Base-by-base conservation (phyloP, 2,113 vertebrate species). In the Pardalotus punctatus region DNA sequence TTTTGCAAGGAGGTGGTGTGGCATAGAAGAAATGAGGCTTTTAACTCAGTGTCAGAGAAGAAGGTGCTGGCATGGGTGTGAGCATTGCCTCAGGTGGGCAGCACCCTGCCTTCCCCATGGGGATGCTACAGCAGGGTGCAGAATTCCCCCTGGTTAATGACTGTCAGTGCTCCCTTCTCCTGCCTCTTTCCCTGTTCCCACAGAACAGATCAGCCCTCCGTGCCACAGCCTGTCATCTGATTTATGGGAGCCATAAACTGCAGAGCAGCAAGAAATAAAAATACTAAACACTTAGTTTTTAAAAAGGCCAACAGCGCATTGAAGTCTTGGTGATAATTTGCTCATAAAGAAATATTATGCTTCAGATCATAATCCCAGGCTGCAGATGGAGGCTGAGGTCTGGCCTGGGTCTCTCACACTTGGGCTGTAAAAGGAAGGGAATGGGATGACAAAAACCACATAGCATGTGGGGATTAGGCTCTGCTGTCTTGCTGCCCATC, bases 301-400 rank as follows among this genome's bases (percentile, higher is more conserved):
- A 91, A 74, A 96, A 95, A 96, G 91, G 88, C 86, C 83, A 91
- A 53, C 29, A 86, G 91, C 4, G 1, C 91, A 93, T 91, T 94
- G 95, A 93, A 92, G 86, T 94, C 91, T 81, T 2, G 3, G 95
- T 60, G 88, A 92, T 95, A 96, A 96, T 94, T 95, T 95, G 83
- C 93, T 95, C 83, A 88, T 95, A 95, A 97, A 95, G 89, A 95
- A 97, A 95, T 92, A 87, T 83, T 92, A 93, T 66, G 80, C 80
- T 92, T 92, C 83, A 84, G 62, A 96, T 94, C 83, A 92, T 62
- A 91, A 91, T 93, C 77, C 45, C 6, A 10, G 67, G 60, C 80
- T 94, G 86, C 72, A 86, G 71, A 92, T 66, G 80, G 82, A 92
- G 80, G 62, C 76, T 70, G 86, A 90, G 82, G 35, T 81, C 81